phyloP scores from a whole-genome alignment of 2,888 invertebrate genomes.

The Ochropacha duplaris region DNA sequence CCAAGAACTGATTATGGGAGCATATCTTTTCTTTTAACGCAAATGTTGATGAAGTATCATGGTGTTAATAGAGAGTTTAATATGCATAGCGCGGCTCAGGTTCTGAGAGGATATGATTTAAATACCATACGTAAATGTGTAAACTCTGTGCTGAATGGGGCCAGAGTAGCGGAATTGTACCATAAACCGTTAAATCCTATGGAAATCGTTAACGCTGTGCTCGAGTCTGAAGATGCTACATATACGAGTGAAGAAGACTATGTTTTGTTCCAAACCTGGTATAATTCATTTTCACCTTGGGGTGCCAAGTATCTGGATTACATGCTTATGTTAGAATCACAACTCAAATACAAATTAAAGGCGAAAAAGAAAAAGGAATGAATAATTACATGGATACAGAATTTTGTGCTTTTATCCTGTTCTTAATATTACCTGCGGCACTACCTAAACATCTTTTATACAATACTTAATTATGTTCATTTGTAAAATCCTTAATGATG shows the following conservation, averaged over 20 bases:
- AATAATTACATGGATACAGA: too few species aligned
- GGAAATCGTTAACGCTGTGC: constrained; percentile 77
- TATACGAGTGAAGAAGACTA: constrained; percentile 67
- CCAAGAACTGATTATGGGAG: constrained; percentile 84
- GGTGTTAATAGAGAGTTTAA: constrained; percentile 83
- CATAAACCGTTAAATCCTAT: constrained; percentile 74
- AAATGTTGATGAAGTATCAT: constrained; percentile 83
- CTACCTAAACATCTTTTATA: too few species aligned
- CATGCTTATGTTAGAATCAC: constrained; percentile 58
- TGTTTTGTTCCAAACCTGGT: constrained; percentile 77
- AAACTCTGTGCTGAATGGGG: constrained; percentile 65
- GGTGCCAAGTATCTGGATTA: constrained; percentile 55
- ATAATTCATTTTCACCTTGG: constrained; percentile 61
- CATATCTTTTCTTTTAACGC: constrained; percentile 78
- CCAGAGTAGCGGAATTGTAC: constrained; percentile 77
- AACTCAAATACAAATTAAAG: constrained; percentile 57
- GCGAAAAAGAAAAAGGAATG: constrained; percentile 44
- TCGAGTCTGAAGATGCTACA: constrained; percentile 50
- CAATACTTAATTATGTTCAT: too few species aligned
- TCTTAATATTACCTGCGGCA: too few species aligned
- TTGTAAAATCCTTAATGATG: too few species aligned
- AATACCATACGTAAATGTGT: constrained; percentile 71
- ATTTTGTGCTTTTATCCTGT: too few species aligned
- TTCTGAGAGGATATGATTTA: constrained; percentile 80
- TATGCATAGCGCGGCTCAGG: constrained; percentile 80